Conservation (phyloP, 2,797 vertebrate genomes). For the Pogonophryne albipinna region DNA sequence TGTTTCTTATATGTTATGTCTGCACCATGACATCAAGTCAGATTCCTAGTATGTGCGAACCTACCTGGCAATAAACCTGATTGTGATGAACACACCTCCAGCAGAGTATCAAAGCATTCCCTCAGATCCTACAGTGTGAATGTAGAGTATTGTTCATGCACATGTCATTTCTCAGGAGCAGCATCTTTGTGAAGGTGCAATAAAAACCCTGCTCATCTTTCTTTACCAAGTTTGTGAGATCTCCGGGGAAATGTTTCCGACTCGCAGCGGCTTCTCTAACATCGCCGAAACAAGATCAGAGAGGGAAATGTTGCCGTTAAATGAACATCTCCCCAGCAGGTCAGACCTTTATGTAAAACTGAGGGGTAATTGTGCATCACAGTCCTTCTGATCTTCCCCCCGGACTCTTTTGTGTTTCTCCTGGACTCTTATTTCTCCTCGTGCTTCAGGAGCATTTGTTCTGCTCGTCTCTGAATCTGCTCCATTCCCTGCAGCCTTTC, state of each 20-base stretch:
- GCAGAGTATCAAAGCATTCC: background rate
- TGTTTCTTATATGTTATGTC: no score
- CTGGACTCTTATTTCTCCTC: constrained; percentile 7
- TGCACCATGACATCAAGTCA: no score
- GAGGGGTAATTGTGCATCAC: constrained; percentile 28
- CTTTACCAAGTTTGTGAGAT: constrained; percentile 37
- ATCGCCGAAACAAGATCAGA: background rate
- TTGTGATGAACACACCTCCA: background rate
- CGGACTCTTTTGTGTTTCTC: background rate
- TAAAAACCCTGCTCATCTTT: constrained; percentile 36
- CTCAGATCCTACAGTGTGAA: background rate
- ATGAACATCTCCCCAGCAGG: constrained; percentile 9
- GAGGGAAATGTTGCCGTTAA: constrained; percentile 13
- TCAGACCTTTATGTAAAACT: constrained; percentile 23
- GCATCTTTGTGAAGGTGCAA: constrained; percentile 54
- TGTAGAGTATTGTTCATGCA: background rate
- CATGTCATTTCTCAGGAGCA: constrained; percentile 21
- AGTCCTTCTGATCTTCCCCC: constrained; percentile 30
- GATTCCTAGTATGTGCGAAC: no score
- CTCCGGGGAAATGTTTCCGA: constrained; percentile 39
- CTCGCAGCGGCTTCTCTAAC: constrained; percentile 12
- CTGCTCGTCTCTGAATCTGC: constrained; percentile 36
- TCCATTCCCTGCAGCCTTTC: constrained; percentile 65
- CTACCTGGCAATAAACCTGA: no score
- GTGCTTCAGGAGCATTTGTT: constrained; percentile 37